These are phyloP conservation scores for Pavo muticus DNA, from an alignment of 2,113 vertebrate genomes.

Conservation along the genomic window DNA sequence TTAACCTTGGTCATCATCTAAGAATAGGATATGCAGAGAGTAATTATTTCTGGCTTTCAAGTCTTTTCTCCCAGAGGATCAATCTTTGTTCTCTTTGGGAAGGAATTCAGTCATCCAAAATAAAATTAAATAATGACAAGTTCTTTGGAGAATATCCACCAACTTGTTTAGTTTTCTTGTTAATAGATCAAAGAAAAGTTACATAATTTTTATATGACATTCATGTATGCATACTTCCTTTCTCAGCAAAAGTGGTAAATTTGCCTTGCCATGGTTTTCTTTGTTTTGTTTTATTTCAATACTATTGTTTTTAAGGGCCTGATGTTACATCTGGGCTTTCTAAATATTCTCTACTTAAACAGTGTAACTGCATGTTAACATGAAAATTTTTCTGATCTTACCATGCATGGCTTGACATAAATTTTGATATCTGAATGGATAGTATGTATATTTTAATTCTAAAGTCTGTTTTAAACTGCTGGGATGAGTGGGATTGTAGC, in stretches of 20 bases:
- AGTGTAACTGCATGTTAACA: neutral
- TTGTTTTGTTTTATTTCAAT: conserved; percentile 23
- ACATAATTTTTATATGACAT: conserved; percentile 33
- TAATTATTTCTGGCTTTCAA: conserved; percentile 36
- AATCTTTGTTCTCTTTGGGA: conserved; percentile 20
- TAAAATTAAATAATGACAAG: neutral
- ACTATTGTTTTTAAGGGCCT: neutral
- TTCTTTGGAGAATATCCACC: conserved; percentile 39
- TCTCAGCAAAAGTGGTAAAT: conserved; percentile 18
- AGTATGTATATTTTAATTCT: neutral
- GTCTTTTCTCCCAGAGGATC: conserved; percentile 24
- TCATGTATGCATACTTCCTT: conserved; percentile 46
- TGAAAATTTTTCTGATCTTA: neutral
- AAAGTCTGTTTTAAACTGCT: neutral
- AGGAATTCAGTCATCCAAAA: conserved; percentile 39
- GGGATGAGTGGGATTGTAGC: neutral
- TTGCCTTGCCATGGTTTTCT: neutral
- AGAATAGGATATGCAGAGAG: neutral
- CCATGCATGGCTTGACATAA: neutral
- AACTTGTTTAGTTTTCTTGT: conserved; percentile 40
- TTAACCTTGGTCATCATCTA: conserved; percentile 1
- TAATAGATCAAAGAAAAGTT: conserved; percentile 47
- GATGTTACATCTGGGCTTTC: neutral
- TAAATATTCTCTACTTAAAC: neutral
- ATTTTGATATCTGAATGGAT: neutral